Evolutionary conservation across 2,113 vertebrate species (phyloP), one percentile per base, ranked within the genome.

Genomic region (Campylomormyrus numenius): DNA sequence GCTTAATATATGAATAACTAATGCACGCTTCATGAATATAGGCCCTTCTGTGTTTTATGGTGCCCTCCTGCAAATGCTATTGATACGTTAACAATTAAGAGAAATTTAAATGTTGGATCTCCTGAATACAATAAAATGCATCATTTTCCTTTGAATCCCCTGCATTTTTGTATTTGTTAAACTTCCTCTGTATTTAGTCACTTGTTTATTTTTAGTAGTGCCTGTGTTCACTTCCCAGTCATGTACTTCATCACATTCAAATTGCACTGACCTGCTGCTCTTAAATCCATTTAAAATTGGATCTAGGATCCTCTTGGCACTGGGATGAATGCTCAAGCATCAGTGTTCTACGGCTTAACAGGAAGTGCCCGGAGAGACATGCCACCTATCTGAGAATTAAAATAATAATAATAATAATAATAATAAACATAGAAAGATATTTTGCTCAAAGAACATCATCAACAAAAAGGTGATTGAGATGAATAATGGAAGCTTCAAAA

Each of bases 211-310:
- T 87, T 48, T 87, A 13, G 49, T 48, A 5, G 45, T 19, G 17
- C n/a, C n/a, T n/a, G 84, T 31, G 48, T 53, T 87, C 50, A 53
- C 4, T 53, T 87, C 85, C 50, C 31, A 87, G 85, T 31, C 85
- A 52, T 35, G 24, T 52, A 24, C 24, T 87, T 50, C 24, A 52
- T 46, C 48, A 52, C 27, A 87, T 87, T 87, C 10, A 48, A 52
- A 53, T 19, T 53, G 85, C 85, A 17, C 35, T 53, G n/a, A 56
- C 50, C 50, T 39, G 50, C 50, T 53, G 50, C 27, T 31, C 50
- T 56, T 53, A 87, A 87, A 87, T 87, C 85, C 85, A 35, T 39
- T 35, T 56, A 10, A 87, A 53, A 87, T 87, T 87, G 85, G 74
- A 87, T 53, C 49, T 35, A 31, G 35, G 85, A 21, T 87, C n/a